phyloP scores from a whole-genome alignment of 2,797 vertebrate species.

The Fringilla coelebs region DNA sequence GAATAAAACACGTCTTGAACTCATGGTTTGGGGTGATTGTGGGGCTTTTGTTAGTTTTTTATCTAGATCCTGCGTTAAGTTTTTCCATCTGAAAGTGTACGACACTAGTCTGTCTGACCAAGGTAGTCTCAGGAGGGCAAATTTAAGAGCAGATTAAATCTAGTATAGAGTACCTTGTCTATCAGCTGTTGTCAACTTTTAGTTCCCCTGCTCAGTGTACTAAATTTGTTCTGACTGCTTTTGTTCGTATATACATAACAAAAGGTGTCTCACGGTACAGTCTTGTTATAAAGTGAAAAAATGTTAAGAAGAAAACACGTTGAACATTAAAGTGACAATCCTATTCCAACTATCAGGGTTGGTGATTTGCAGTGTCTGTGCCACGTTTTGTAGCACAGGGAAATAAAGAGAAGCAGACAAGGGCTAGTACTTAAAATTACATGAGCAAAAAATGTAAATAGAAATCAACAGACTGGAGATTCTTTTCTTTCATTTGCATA shows the following conservation, averaged over 20 bases:
- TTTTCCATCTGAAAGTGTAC: not conserved
- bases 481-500: slow-evolving; percentile 28
- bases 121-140: not conserved
- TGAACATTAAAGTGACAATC: slow-evolving; percentile 56
- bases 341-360: not conserved
- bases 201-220: not conserved
- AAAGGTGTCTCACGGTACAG: slow-evolving; percentile 34
- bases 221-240: slow-evolving; percentile 61
- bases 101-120: not conserved
- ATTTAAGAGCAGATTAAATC: slow-evolving; percentile 8
- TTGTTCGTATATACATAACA: slow-evolving; percentile 61
- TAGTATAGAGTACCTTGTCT: not conserved
- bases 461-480: slow-evolving; percentile 1
- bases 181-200: slow-evolving; percentile 27
- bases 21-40: not conserved
- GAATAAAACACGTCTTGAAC: not conserved
- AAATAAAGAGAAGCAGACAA: not conserved
- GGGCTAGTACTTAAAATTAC: slow-evolving; percentile 37
- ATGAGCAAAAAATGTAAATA: slow-evolving; percentile 12
- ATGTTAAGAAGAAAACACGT: slow-evolving; percentile 25
- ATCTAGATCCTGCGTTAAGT: not conserved
- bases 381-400: not conserved
- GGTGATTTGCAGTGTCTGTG: not conserved
- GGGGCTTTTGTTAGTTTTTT: not conserved
- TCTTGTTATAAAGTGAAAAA: slow-evolving; percentile 45